phyloP scores from a whole-genome alignment of 2,888 invertebrate genomes.

The Apamea sordens region DNA sequence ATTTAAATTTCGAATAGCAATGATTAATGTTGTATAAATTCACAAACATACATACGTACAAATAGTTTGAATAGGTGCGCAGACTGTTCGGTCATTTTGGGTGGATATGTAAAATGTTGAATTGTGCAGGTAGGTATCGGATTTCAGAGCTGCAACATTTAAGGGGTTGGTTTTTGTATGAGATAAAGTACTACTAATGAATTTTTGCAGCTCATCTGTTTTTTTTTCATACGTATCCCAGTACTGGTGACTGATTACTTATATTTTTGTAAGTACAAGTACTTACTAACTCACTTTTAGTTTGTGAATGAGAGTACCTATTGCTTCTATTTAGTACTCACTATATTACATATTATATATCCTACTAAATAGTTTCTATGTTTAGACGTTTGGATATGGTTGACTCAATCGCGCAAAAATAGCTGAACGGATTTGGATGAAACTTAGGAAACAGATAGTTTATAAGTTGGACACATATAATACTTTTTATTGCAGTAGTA shows the following conservation, averaged over 20 bases:
- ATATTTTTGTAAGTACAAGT: rapidly evolving
- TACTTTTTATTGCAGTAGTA: too few relatives aligned
- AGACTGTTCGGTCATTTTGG: constrained; percentile 20
- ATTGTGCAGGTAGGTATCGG: background rate
- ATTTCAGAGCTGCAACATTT: constrained; percentile 12
- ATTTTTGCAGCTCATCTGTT: background rate
- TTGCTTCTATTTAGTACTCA: background rate
- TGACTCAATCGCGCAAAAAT: background rate
- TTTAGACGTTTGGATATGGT: background rate
- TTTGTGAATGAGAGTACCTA: background rate
- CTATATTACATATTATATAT: background rate
- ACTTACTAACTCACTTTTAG: background rate
- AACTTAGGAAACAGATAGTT: background rate
- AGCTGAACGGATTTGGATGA: background rate
- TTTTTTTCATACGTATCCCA: background rate
- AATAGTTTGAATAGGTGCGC: constrained; percentile 43
- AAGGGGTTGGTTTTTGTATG: constrained; percentile 17
- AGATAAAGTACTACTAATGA: background rate
- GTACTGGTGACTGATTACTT: background rate
- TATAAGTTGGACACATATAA: too few relatives aligned
- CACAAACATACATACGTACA: constrained; percentile 64
- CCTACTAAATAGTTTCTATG: background rate
- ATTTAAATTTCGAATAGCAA: constrained; percentile 89
- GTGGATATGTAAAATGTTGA: constrained; percentile 34
- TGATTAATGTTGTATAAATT: constrained; percentile 87